Conservation (phyloP, 2,113 vertebrate genomes). For the Mixornis gularis region DNA sequence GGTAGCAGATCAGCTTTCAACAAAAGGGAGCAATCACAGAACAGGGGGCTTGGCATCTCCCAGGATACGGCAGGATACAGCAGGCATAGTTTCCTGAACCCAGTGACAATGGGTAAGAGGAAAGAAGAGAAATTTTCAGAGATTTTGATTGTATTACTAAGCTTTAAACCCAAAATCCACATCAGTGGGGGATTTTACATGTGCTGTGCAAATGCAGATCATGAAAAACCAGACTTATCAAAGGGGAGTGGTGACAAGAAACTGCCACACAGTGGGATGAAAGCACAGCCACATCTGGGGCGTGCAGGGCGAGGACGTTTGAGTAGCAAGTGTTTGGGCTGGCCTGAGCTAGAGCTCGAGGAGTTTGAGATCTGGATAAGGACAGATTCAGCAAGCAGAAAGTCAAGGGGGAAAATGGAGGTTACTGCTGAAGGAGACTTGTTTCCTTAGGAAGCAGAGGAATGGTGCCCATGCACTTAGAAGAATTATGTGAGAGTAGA, state of each 20-base stretch:
- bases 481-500: neutral
- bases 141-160: neutral
- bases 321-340: neutral
- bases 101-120: neutral
- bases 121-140: neutral
- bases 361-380: neutral
- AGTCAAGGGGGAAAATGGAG: neutral
- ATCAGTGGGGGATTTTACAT: rapidly evolving
- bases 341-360: neutral
- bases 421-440: neutral
- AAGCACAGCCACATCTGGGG: neutral
- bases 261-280: rapidly evolving
- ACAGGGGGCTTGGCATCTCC: neutral
- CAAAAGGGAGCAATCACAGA: neutral
- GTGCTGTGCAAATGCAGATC: neutral
- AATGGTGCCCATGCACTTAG: neutral
- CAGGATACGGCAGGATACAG: neutral
- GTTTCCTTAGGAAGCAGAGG: neutral
- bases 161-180: neutral
- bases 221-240: neutral
- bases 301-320: neutral
- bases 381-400: neutral
- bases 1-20: neutral
- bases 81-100: neutral
- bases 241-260: neutral